A percentile compares a stretch with the other conserved stretches of the same genome.
Conservation (phyloP, 2,113 vertebrate genomes). For the Oreochromis aureus region DNA sequence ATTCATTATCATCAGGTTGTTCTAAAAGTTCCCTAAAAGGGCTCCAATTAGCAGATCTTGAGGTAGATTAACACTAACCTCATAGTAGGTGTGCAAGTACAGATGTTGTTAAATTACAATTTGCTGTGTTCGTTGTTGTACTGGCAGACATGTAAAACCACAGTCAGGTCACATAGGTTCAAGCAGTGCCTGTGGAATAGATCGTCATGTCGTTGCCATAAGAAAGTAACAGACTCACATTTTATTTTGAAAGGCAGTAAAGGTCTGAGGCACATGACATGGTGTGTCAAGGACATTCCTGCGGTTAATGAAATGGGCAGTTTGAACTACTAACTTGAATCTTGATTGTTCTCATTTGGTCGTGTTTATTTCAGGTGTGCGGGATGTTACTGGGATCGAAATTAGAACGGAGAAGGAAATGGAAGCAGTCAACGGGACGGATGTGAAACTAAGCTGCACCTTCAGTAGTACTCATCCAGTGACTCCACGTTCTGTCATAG, state of each 20-base stretch:
- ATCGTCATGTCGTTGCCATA: background rate
- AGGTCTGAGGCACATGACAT: background rate
- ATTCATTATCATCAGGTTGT: background rate
- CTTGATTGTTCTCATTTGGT: background rate
- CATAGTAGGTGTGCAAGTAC: background rate
- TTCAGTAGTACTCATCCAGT: constrained; percentile 76
- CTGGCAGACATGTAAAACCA: background rate
- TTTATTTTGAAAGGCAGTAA: background rate
- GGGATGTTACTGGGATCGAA: constrained; percentile 67
- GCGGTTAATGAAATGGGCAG: background rate
- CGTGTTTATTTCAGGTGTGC: constrained; percentile 58
- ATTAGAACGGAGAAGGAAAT: constrained; percentile 71
- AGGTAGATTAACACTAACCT: background rate
- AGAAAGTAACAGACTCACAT: background rate
- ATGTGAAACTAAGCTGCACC: constrained; percentile 83
- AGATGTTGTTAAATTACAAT: background rate
- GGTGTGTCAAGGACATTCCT: background rate
- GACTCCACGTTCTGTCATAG: constrained; percentile 45
- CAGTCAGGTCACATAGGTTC: background rate
- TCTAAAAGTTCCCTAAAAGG: background rate
- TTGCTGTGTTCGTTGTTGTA: background rate
- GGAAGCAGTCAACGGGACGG: constrained; percentile 82
- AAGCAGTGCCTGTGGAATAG: background rate
- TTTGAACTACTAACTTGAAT: background rate
- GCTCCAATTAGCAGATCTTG: background rate